phyloP scores from a whole-genome alignment of 2,888 invertebrate species.

The Tubiluchus corallicola region DNA sequence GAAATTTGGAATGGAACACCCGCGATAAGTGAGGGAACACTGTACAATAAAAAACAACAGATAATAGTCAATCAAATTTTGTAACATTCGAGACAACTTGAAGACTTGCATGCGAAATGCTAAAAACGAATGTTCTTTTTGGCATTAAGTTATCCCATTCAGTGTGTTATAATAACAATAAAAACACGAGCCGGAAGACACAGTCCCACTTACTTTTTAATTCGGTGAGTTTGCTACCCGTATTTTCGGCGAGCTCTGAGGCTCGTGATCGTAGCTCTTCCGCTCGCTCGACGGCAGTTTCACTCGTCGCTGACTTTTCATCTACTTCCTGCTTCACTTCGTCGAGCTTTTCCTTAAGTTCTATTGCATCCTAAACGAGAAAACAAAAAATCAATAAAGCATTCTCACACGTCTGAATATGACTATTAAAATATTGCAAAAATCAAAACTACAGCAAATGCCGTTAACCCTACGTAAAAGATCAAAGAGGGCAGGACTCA shows the following conservation, averaged over 20 bases:
- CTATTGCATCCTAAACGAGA: conserved; percentile 20
- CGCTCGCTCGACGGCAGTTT: conserved; percentile 56
- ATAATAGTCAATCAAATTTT: no score
- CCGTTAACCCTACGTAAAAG: no score
- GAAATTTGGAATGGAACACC: no score
- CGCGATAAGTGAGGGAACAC: no score
- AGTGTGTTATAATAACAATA: no score
- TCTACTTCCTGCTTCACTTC: conserved; percentile 49
- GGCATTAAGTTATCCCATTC: no score
- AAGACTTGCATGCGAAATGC: no score
- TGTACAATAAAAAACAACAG: no score
- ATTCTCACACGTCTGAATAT: conserved; percentile 4
- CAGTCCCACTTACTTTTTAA: conserved; percentile 10
- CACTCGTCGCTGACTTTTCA: conserved; percentile 48
- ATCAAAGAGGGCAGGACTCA: no score
- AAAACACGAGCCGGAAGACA: no score
- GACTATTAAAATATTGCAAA: conserved; percentile 1
- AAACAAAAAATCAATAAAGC: conserved; percentile 7
- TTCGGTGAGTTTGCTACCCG: conserved; percentile 26
- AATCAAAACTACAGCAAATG: not conserved
- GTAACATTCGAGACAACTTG: no score
- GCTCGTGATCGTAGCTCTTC: conserved; percentile 57
- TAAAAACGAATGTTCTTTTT: no score
- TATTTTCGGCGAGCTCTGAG: conserved; percentile 57
- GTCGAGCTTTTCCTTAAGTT: conserved; percentile 48